These are phyloP conservation scores for Macaca mulatta DNA, from an alignment of 2,113 vertebrate genomes.

Conservation along the genomic window DNA sequence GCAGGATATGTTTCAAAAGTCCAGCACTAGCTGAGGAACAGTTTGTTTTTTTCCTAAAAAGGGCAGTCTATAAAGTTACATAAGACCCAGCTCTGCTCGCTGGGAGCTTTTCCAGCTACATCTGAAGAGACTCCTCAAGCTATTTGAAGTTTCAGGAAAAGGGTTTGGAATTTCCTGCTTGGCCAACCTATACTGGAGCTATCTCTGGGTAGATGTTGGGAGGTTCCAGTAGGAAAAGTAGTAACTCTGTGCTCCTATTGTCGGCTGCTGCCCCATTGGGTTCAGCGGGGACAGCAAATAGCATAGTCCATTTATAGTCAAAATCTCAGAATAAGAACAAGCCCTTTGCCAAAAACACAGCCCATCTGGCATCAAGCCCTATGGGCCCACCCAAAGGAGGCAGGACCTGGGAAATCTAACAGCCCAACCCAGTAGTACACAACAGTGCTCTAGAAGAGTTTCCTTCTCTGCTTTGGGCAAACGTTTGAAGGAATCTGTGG, in stretches of 20 bases:
- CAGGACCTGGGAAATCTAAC: not conserved
- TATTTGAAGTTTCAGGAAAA: constrained; percentile 66
- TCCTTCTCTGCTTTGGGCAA: not conserved
- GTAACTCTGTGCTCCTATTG: not conserved
- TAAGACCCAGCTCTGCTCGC: constrained; percentile 44
- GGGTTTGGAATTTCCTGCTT: constrained; percentile 62
- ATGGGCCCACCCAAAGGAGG: not conserved
- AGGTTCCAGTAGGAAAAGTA: not conserved
- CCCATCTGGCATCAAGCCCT: not conserved
- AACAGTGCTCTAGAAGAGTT: not conserved
- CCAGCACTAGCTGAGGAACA: constrained; percentile 40
- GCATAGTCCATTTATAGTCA: constrained; percentile 32
- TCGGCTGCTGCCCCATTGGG: not conserved
- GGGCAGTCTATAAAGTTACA: constrained; percentile 63
- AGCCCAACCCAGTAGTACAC: not conserved
- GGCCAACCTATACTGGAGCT: not conserved
- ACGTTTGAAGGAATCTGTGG: not conserved
- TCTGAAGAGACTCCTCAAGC: constrained; percentile 59
- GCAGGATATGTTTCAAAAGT: constrained; percentile 54
- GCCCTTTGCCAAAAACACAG: constrained; percentile 33
- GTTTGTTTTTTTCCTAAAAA: constrained; percentile 63
- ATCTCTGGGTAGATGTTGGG: not conserved
- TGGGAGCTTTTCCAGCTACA: constrained; percentile 50
- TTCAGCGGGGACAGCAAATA: constrained; percentile 44
- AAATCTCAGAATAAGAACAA: constrained; percentile 40